These are phyloP conservation scores for Neoniphon sammara DNA, from an alignment of 2,797 vertebrate species.

Conservation along the genomic window DNA sequence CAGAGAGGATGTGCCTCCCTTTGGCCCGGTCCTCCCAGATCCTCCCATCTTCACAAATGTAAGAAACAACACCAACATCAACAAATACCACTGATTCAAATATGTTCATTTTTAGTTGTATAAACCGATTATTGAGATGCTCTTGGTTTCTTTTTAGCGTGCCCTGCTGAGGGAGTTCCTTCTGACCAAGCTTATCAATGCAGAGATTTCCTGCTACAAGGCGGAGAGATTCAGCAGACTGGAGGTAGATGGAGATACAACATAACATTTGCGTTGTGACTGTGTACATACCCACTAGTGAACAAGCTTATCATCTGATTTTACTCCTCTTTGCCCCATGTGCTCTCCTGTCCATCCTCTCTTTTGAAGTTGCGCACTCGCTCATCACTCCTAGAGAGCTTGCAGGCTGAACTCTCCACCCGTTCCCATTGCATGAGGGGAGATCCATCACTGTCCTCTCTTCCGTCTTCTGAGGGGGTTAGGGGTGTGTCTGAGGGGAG, in stretches of 20 bases:
- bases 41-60: constrained; percentile 84
- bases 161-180: constrained; percentile 82
- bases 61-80: constrained; percentile 34
- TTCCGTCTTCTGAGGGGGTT: constrained; percentile 66
- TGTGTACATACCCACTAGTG: not conserved
- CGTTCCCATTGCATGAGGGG: constrained; percentile 85
- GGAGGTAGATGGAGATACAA: constrained; percentile 64
- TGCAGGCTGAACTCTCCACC: constrained; percentile 79
- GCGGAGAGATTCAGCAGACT: constrained; percentile 81
- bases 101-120: not conserved
- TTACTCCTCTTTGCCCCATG: not conserved
- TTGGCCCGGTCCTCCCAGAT: constrained; percentile 82
- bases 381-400: constrained; percentile 81
- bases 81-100: not conserved
- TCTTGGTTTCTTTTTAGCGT: constrained; percentile 57
- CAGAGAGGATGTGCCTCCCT: constrained; percentile 85
- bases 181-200: constrained; percentile 85
- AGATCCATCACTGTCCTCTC: constrained; percentile 61
- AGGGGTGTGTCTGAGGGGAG: constrained; percentile 77
- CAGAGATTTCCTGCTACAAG: constrained; percentile 85
- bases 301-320: not conserved
- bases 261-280: not conserved
- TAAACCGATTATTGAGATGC: not conserved
- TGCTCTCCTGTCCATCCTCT: constrained; percentile 4
- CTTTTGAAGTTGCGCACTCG: constrained; percentile 81